These are phyloP conservation scores for Crocodylus rhombifer DNA, from an alignment of 2,797 vertebrate genomes.

Conservation along the genomic window DNA sequence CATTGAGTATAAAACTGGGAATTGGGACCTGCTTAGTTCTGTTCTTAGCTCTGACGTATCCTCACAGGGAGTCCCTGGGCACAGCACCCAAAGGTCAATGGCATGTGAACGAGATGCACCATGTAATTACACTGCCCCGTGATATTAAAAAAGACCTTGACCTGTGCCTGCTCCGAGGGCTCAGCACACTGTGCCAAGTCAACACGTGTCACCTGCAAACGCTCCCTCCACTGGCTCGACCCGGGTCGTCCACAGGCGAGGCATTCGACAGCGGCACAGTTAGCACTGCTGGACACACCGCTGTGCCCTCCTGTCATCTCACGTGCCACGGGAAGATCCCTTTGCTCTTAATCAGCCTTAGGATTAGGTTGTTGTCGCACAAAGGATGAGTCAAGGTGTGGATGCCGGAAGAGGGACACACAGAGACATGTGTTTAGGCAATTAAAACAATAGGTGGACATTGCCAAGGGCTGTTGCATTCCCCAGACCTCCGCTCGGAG, in stretches of 20 bases:
- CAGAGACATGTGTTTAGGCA: neutral
- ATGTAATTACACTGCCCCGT: neutral
- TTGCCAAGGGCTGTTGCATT: neutral
- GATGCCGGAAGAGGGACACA: neutral
- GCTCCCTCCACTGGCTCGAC: slow-evolving; percentile 26
- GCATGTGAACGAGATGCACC: no score
- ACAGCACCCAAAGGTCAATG: no score
- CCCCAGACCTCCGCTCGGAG: rapidly evolving
- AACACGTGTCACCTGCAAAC: neutral
- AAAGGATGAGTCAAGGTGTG: neutral
- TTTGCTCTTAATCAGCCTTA: no score
- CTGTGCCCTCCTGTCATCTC: no score
- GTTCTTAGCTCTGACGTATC: no score
- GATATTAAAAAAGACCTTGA: neutral
- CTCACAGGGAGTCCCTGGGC: no score
- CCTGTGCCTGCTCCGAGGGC: neutral
- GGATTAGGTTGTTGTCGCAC: rapidly evolving
- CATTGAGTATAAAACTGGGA: no score
- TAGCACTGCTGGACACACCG: neutral
- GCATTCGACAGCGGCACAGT: slow-evolving; percentile 5
- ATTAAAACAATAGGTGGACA: neutral
- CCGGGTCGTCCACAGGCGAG: neutral
- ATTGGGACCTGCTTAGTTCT: no score
- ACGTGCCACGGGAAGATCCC: no score
- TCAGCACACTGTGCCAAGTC: neutral